Base-by-base conservation (phyloP, 2,797 vertebrate species). In the Toxotes lorentzi region DNA sequence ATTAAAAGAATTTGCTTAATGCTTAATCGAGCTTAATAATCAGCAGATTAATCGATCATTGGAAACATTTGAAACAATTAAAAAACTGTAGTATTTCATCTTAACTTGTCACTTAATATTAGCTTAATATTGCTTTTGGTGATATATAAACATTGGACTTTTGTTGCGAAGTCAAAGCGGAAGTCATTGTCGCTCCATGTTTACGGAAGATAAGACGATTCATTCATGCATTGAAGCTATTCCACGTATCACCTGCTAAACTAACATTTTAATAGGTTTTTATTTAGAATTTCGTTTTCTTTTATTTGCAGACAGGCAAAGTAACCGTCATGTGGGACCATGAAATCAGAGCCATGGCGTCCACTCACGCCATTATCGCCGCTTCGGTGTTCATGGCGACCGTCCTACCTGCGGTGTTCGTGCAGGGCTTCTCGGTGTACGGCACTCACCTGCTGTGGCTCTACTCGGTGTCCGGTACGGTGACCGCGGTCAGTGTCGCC, bases 381-480 rank as follows among this genome's bases (percentile, higher is more conserved):
- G 79, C 94, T 32, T 86, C 96, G 14, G 32, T 98, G 45, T 76
- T 96, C n/a, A 89, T 97, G 86, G 95, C 96, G 1, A 94, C 96
- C 0, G 85, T 95, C 0, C 19, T 96, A 5, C 97, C 97, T 0
- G 78, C 93, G 1, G 64, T 96, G 47, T 51, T 96, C 27, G 81
- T 97, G 48, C 94, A 95, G 2, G 95, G 95, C 2, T 99, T 98
- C 92, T 96, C 97, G 0, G 86, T 99, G 40, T 92, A 97, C 86
- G 94, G 95, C 12, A 95, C 96, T 0, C 98, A 99, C 89, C 91
- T 98, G 80, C 59, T 92, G 0, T 99, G 98, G 98, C 79, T 99
- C 40, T 97, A 96, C 83, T 78, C 95, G 32, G 97, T 96, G 87
- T 97, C 96, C 71, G 87, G 76, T 0, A 93, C 84, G 16, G 96